Evolutionary conservation across 1,140 invertebrate species (phyloP).

Genomic region (Drosophila paulistorum): DNA sequence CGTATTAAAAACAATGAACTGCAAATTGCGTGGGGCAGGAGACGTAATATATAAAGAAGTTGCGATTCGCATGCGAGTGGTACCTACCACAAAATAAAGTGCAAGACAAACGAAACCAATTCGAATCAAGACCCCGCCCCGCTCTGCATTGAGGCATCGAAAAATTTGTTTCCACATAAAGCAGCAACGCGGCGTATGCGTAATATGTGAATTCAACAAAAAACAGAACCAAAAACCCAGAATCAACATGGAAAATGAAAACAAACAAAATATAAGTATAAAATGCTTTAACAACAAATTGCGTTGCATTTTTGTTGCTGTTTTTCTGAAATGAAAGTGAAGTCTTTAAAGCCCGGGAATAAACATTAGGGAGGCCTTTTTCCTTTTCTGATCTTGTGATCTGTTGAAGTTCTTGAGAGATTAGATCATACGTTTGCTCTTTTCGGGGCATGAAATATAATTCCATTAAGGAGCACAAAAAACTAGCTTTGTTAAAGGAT

Average conservation of each 20-base stretch:
- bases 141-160: constrained; percentile 7
- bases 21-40: constrained; percentile 57
- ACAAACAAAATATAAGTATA: constrained; percentile 14
- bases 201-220: constrained; percentile 29
- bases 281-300: constrained; percentile 14
- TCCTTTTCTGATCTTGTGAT: too few relatives aligned
- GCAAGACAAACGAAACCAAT: constrained; percentile 2
- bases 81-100: constrained; percentile 6
- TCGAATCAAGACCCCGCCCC: background rate
- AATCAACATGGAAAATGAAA: constrained; percentile 1
- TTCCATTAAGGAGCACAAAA: too few relatives aligned
- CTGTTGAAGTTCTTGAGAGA: too few relatives aligned
- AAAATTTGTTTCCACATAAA: constrained; percentile 27
- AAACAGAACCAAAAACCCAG: too few relatives aligned
- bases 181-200: constrained; percentile 44
- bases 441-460: too few relatives aligned
- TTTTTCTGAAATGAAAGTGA: too few relatives aligned
- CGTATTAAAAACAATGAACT: constrained; percentile 61
- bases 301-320: too few relatives aligned
- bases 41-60: constrained; percentile 24
- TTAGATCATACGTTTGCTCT: too few relatives aligned
- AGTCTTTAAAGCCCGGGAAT: too few relatives aligned
- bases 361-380: too few relatives aligned
- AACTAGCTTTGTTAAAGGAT: too few relatives aligned
- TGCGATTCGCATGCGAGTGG: background rate